phyloP scores from a whole-genome alignment of 2,888 invertebrate species.

The Idaea dimidiata region DNA sequence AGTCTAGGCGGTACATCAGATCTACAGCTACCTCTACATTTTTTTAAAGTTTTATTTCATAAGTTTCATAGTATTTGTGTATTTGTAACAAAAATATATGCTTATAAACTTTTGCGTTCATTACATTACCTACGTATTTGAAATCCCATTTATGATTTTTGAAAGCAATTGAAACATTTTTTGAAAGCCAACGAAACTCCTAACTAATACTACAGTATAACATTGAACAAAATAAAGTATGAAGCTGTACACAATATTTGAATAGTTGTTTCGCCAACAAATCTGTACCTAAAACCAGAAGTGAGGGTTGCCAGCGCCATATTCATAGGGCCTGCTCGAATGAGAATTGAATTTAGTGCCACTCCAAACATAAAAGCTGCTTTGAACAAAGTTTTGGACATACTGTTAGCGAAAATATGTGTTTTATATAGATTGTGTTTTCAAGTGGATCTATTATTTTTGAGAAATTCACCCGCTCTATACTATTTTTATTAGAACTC shows the following conservation, averaged over 20 bases:
- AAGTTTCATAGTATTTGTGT: too few relatives aligned
- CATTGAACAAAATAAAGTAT: neutral
- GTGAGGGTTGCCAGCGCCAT: slow-evolving; percentile 8
- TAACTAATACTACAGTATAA: neutral
- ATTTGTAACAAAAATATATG: too few relatives aligned
- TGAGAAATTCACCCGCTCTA: too few relatives aligned
- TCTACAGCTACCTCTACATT: too few relatives aligned
- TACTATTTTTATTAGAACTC: too few relatives aligned
- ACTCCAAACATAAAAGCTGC: slow-evolving; percentile 28
- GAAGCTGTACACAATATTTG: neutral
- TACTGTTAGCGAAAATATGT: slow-evolving; percentile 9
- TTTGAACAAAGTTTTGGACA: slow-evolving; percentile 9
- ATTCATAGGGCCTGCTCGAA: slow-evolving; percentile 25
- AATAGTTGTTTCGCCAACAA: slow-evolving; percentile 1
- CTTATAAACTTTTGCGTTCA: too few relatives aligned
- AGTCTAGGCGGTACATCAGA: too few relatives aligned
- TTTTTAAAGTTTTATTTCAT: too few relatives aligned
- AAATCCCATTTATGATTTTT: neutral
- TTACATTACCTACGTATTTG: neutral
- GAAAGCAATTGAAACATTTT: neutral
- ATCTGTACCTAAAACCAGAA: slow-evolving; percentile 15
- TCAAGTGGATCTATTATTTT: neutral
- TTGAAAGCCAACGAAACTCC: neutral
- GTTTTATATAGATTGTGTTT: neutral
- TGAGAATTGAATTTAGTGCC: slow-evolving; percentile 31